These are phyloP conservation scores for Campaea margaritaria DNA, from an alignment of 2,888 invertebrate species.

Conservation along the genomic window DNA sequence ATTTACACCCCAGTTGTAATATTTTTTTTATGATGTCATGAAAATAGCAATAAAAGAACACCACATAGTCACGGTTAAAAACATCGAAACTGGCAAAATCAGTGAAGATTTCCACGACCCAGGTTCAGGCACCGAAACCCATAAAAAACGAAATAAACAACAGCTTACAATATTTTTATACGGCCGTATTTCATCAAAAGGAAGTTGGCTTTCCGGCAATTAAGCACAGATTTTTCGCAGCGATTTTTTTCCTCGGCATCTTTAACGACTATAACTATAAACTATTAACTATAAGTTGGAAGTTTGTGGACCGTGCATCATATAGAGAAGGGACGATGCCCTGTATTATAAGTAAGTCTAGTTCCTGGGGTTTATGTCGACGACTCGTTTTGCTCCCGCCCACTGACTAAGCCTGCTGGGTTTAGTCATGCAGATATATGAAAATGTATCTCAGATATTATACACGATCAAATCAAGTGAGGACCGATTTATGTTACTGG, in stretches of 20 bases:
- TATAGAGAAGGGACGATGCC: conserved; percentile 69
- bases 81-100: too few species aligned
- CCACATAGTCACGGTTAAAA: too few species aligned
- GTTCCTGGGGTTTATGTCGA: conserved; percentile 56
- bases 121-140: too few species aligned
- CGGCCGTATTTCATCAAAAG: conserved; percentile 12
- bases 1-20: too few species aligned
- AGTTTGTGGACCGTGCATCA: conserved; percentile 60
- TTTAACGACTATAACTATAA: conserved; percentile 38
- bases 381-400: conserved; percentile 36
- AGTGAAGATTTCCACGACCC: too few species aligned
- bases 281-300: conserved; percentile 26
- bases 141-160: too few species aligned
- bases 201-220: conserved; percentile 39
- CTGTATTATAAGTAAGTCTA: conserved; percentile 60
- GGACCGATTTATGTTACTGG: background rate
- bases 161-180: too few species aligned
- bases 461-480: background rate
- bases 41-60: too few species aligned
- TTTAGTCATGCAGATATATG: conserved; percentile 13
- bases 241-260: conserved; percentile 41
- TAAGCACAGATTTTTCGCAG: conserved; percentile 36
- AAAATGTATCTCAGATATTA: background rate
- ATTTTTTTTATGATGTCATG: too few species aligned
- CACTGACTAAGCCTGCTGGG: conserved; percentile 19